Conservation (phyloP, 2,113 vertebrate species). For the Aegotheles bennettii region DNA sequence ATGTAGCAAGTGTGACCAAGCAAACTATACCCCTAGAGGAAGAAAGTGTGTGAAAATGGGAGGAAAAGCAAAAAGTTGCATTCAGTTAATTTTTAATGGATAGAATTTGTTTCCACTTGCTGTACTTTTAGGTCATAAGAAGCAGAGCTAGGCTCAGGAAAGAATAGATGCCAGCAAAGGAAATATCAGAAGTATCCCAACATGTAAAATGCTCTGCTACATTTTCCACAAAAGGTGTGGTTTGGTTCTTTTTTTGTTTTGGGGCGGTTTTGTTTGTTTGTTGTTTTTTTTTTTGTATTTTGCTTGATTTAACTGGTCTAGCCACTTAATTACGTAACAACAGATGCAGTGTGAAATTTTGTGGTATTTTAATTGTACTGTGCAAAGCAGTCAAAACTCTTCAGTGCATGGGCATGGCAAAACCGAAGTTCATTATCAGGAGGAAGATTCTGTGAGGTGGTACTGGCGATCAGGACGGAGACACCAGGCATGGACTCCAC, state of each 20-base stretch:
- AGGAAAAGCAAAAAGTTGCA: not conserved
- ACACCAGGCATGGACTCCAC: not conserved
- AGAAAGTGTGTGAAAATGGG: not conserved
- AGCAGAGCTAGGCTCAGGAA: not conserved
- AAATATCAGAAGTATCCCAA: not conserved
- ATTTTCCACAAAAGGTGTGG: not conserved
- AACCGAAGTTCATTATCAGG: not conserved
- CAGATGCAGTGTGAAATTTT: not conserved
- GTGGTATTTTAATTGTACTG: not conserved
- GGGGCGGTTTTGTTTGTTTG: too few relatives aligned
- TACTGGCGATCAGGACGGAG: not conserved
- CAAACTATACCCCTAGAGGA: not conserved
- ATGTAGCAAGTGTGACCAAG: not conserved
- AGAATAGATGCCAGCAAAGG: not conserved
- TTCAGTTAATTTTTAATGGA: rapidly evolving
- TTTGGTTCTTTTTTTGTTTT: not conserved
- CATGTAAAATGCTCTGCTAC: not conserved
- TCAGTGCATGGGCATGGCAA: not conserved
- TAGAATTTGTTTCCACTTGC: not conserved
- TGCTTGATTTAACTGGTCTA: not conserved
- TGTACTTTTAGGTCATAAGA: not conserved
- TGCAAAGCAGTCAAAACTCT: not conserved
- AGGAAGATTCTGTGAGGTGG: not conserved
- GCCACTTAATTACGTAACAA: not conserved
- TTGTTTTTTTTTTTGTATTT: not conserved